Percentiles rank a stretch among this genome's conserved stretches.
phyloP scores from a whole-genome alignment of 2,797 vertebrate genomes.

The Parotocinclus haroldoi region DNA sequence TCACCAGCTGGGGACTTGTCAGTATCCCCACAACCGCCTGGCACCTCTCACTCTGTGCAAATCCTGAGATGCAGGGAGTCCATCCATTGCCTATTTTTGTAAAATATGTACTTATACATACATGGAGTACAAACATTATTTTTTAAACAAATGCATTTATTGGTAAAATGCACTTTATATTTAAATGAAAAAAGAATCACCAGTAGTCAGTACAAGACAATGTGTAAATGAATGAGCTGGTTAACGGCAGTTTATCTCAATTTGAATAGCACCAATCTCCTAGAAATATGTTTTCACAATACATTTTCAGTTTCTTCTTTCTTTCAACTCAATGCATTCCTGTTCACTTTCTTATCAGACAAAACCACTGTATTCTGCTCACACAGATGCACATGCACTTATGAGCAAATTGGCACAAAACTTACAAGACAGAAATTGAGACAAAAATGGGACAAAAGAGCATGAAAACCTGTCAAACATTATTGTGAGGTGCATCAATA shows the following conservation, averaged over 20 bases:
- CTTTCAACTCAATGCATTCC: slow-evolving; percentile 46
- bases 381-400: slow-evolving; percentile 47
- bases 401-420: slow-evolving; percentile 29
- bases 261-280: slow-evolving; percentile 67
- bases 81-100: too few species aligned
- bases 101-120: too few species aligned
- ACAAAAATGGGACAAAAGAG: slow-evolving; percentile 15
- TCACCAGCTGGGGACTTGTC: too few species aligned
- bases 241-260: slow-evolving; percentile 52
- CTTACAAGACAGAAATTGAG: slow-evolving; percentile 25
- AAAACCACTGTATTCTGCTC: slow-evolving; percentile 29
- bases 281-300: slow-evolving; percentile 69
- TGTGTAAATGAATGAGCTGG: slow-evolving; percentile 76
- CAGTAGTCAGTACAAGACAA: slow-evolving; percentile 78
- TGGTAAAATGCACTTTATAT: slow-evolving; percentile 82
- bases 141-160: slow-evolving; percentile 74
- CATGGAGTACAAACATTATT: not conserved
- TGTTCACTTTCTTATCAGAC: slow-evolving; percentile 44
- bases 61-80: too few species aligned
- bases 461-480: not conserved
- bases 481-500: not conserved
- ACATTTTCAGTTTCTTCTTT: slow-evolving; percentile 30
- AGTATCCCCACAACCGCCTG: too few species aligned
- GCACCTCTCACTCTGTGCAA: too few species aligned
- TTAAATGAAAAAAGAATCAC: slow-evolving; percentile 78